Percentiles rank a stretch among this genome's conserved stretches.
Evolutionary conservation across 2,113 vertebrate species (phyloP).

Genomic region (Vulpes vulpes): DNA sequence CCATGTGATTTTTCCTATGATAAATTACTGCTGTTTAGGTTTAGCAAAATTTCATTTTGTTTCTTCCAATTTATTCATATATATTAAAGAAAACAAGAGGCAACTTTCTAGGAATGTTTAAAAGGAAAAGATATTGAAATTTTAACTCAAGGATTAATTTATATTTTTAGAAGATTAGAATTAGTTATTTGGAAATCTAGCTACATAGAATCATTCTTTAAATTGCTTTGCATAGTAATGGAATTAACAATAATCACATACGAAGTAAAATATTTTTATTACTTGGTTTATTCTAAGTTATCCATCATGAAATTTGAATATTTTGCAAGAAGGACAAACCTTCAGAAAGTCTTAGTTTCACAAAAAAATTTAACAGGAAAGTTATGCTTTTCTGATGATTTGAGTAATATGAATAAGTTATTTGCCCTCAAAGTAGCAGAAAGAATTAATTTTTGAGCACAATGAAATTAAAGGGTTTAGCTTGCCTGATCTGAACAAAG

Average conservation of each 20-base stretch:
- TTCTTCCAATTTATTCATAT: not conserved
- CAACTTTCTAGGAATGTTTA: not conserved
- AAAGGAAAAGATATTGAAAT: not conserved
- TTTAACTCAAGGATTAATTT: not conserved
- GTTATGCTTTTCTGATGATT: conserved; percentile 76
- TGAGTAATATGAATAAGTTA: conserved; percentile 82
- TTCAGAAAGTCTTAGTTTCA: conserved; percentile 25
- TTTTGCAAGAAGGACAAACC: conserved; percentile 64
- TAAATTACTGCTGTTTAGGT: not conserved
- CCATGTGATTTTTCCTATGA: not conserved
- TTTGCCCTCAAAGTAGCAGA: conserved; percentile 76
- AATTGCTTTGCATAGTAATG: not conserved
- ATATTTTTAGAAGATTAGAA: not conserved
- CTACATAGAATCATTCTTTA: not conserved
- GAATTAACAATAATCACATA: not conserved
- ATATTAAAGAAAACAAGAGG: not conserved
- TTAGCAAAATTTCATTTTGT: not conserved
- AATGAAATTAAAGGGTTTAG: conserved; percentile 86
- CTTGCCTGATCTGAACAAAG: conserved; percentile 84
- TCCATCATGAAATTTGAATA: conserved; percentile 48
- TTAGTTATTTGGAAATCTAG: not conserved
- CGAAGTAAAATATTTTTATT: not conserved
- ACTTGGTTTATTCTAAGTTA: not conserved
- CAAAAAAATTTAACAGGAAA: not conserved
- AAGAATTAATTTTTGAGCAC: conserved; percentile 84